Base-by-base conservation (phyloP, 2,113 vertebrate species). In the Thymallus thymallus region DNA sequence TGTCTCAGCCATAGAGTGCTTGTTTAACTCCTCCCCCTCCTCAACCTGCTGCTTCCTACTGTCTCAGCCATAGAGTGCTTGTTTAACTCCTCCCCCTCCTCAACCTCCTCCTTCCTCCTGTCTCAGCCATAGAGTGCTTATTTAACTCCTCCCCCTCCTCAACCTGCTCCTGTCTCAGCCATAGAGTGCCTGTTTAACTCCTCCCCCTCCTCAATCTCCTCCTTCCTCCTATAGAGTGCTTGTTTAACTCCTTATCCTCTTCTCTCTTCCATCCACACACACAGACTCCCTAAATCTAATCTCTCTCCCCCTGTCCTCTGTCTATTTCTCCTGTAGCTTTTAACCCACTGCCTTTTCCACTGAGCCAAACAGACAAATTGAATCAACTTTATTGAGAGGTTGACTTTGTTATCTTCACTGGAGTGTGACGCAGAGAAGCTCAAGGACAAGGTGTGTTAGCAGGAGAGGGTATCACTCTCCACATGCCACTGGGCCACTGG, bases 391-490 rank as follows among this genome's bases (percentile, higher is more conserved):
- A 66, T 32, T 18, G 64, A 32, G 64, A 7, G 26, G 2, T 30
- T 35, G 64, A 29, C 18, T 30, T 32, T 30, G 64, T 66, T 66
- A 66, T 66, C 29, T 66, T n/a, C 20, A 10, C 7, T 66, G 18
- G 26, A 6, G 64, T 32, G 64, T 66, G 64, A 32, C 16, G 30
- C 29, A 3, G 23, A 5, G 14, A 4, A 29, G 64, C 30, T 20
- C 64, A 66, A 66, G 64, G 64, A 66, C 30, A n/a, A 35, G 30
- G 29, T 30, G 64, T 66, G 30, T 66, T 66, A 35, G 30, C 30
- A 60, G 56, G n/a, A 60, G 56, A 60, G n/a, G n/a, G 20, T 60
- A 66, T 66, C 64, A 35, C 4, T 30, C 62, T 6, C 24, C 16
- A 16, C 62, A 64, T 64, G 26, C 24, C 14, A 14, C 5, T 35